Percentiles rank a stretch among this genome's conserved stretches.
Evolutionary conservation across 1,140 invertebrate species (phyloP).

Genomic region (Drosophila sp.): DNA sequence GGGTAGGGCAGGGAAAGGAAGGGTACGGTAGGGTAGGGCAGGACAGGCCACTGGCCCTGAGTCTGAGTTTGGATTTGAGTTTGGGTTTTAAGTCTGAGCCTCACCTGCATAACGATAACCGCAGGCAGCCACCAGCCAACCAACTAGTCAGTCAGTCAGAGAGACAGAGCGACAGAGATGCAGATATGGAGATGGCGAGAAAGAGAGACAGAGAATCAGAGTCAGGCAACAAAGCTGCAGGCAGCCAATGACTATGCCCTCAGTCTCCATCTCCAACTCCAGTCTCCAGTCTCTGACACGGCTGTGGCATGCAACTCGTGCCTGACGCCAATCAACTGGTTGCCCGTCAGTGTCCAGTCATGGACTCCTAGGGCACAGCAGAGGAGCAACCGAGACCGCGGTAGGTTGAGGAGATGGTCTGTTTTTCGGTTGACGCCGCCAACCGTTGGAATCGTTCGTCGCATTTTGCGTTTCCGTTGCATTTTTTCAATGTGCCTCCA

Average conservation of each 20-base stretch:
- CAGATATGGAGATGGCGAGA: background rate
- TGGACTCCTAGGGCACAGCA: slow-evolving; percentile 10
- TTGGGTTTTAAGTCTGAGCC: slow-evolving; percentile 18
- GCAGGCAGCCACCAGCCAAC: slow-evolving; percentile 52
- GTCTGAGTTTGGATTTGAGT: slow-evolving; percentile 9
- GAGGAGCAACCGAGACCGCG: background rate
- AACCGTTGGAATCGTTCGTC: slow-evolving; percentile 54
- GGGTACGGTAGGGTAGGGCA: slow-evolving; percentile 5
- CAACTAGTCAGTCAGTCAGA: slow-evolving; percentile 7
- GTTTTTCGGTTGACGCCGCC: slow-evolving; percentile 43
- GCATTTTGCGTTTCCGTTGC: slow-evolving; percentile 65
- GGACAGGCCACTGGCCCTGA: slow-evolving; percentile 5
- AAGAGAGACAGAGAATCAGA: slow-evolving; percentile 13
- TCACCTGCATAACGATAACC: slow-evolving; percentile 69
- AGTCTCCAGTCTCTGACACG: background rate
- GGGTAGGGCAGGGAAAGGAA: background rate
- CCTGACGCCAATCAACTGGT: slow-evolving; percentile 75
- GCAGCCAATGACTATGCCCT: slow-evolving; percentile 37
- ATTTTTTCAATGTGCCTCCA: slow-evolving; percentile 50
- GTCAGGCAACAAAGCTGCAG: slow-evolving; percentile 59
- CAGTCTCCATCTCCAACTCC: background rate
- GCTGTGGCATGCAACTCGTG: slow-evolving; percentile 26
- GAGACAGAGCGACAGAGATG: slow-evolving; percentile 9
- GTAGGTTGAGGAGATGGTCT: background rate
- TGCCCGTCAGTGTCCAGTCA: slow-evolving; percentile 58